phyloP scores from a whole-genome alignment of 1,140 invertebrate genomes.

The Odontomachus brunneus region DNA sequence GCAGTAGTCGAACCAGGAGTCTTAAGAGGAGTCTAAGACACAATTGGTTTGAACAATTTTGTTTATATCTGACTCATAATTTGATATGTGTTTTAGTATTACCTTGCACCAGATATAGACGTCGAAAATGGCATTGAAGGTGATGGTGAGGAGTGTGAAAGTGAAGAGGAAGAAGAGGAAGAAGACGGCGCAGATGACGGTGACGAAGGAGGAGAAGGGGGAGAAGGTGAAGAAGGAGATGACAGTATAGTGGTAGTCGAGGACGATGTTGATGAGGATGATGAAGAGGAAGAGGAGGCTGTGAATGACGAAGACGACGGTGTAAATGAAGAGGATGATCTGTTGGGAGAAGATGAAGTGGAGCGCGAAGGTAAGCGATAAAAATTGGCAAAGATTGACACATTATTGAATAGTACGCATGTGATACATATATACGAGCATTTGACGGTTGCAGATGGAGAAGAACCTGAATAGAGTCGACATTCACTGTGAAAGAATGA shows the following conservation, averaged over 20 bases:
- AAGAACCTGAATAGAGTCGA: conserved; percentile 78
- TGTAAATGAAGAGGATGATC: conserved; percentile 82
- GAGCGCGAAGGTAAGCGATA: conserved; percentile 77
- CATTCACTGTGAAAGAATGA: conserved; percentile 47
- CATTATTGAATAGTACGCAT: background rate
- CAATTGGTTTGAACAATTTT: background rate
- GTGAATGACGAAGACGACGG: conserved; percentile 82
- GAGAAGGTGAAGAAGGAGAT: conserved; percentile 79
- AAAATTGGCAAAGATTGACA: background rate
- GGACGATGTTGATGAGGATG: conserved; percentile 83
- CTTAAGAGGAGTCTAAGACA: too few relatives aligned
- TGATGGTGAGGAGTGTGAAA: conserved; percentile 84
- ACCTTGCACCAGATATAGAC: conserved; percentile 92
- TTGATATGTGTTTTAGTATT: conserved; percentile 87
- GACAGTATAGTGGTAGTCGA: conserved; percentile 79
- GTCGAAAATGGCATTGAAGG: conserved; percentile 88
- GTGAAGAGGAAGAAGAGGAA: conserved; percentile 84
- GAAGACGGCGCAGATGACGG: conserved; percentile 87
- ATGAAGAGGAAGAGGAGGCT: conserved; percentile 82
- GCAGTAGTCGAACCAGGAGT: too few relatives aligned
- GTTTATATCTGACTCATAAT: background rate
- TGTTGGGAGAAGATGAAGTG: conserved; percentile 81
- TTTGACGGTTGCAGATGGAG: conserved; percentile 73
- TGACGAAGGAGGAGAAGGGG: conserved; percentile 82
- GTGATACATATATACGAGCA: too few relatives aligned